Conservation (phyloP, 1,140 invertebrate species). For the Trachymyrmex cornetzi region DNA sequence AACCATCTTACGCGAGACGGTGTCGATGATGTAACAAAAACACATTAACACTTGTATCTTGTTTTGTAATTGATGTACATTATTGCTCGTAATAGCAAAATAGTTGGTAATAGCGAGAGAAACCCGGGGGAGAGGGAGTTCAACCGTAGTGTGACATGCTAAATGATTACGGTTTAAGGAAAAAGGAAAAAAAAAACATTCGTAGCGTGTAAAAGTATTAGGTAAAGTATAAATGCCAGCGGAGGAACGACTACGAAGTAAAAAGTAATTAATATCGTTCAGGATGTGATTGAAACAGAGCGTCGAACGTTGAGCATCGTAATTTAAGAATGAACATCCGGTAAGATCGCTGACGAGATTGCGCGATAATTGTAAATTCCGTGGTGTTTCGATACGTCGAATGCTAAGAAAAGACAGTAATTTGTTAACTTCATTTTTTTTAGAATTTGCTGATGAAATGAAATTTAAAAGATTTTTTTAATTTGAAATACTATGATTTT, state of each 20-base stretch:
- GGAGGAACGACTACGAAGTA: constrained; percentile 66
- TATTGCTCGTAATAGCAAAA: constrained; percentile 79
- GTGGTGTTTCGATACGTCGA: background rate
- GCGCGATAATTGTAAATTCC: constrained; percentile 40
- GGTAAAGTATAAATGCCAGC: constrained; percentile 73
- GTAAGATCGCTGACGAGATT: constrained; percentile 71
- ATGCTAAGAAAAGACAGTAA: background rate
- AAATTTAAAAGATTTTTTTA: background rate
- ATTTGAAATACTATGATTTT: background rate
- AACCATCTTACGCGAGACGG: constrained; percentile 68
- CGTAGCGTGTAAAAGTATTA: constrained; percentile 80
- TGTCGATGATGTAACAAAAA: constrained; percentile 59
- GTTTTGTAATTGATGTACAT: constrained; percentile 83
- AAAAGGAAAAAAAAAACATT: constrained; percentile 74
- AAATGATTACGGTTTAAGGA: constrained; percentile 69
- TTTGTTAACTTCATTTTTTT: background rate
- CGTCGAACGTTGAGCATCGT: constrained; percentile 4
- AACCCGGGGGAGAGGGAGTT: constrained; percentile 26
- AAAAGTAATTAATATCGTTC: constrained; percentile 63
- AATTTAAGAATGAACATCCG: constrained; percentile 60
- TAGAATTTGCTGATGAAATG: background rate
- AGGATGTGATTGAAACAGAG: constrained; percentile 68
- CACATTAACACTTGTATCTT: constrained; percentile 72
- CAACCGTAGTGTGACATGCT: constrained; percentile 76
- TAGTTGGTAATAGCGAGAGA: constrained; percentile 72